These are phyloP conservation scores for Branchinecta lindahli DNA, from an alignment of 1,140 invertebrate species.

Conservation along the genomic window DNA sequence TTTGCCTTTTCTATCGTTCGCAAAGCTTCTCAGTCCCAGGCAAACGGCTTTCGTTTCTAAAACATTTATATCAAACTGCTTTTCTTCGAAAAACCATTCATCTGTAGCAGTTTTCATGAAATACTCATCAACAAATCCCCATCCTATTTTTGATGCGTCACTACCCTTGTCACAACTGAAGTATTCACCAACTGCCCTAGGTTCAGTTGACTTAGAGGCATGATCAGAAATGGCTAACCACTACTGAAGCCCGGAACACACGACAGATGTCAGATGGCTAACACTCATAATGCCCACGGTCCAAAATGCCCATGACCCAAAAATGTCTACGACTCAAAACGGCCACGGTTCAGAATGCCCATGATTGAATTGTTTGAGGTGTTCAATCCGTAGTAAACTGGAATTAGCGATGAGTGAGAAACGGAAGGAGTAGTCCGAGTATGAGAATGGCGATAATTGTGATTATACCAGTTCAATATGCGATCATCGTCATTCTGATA, in stretches of 20 bases:
- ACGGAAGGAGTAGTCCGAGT: no score
- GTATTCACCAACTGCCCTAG: neutral
- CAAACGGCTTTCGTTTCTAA: constrained; percentile 9
- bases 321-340: no score
- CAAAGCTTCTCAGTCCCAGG: constrained; percentile 4
- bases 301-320: no score
- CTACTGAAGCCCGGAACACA: neutral
- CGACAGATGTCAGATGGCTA: neutral
- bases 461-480: no score
- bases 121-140: neutral
- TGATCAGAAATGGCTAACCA: constrained; percentile 4
- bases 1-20: neutral
- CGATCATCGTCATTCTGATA: no score
- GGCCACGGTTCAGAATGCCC: no score
- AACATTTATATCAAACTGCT: constrained; percentile 1
- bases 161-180: neutral
- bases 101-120: neutral
- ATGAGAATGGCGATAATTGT: no score
- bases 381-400: no score
- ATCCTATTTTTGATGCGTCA: neutral
- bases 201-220: neutral
- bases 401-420: no score
- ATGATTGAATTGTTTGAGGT: no score
- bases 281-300: no score
- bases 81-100: constrained; percentile 5